Base-by-base conservation (phyloP, 2,888 invertebrate genomes). In the Galerucella pusilla region DNA sequence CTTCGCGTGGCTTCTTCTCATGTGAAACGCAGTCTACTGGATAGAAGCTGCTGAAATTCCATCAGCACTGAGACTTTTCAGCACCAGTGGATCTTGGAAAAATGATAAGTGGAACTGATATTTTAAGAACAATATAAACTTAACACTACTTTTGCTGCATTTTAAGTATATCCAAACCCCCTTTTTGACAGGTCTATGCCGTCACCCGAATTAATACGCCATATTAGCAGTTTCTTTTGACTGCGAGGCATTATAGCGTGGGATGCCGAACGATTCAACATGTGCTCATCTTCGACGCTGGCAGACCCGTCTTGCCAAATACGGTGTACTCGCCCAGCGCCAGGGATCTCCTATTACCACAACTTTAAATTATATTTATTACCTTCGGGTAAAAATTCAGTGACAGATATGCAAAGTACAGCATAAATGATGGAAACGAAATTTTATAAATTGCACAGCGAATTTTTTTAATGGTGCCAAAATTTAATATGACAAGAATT, bases 321-420 rank as follows among this genome's bases (percentile, higher is more conserved):
- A 84, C 81, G 85, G 85, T 78, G 79, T 79, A 82, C 79, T 75
- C 81, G 81, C 79, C 78, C 82, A 83, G 81, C 83, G 81, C 83
- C 83, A 82, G 83, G 79, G 80, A 82, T 83, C 83, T 81, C 83
- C 81, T 83, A 83, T 84, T 84, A 84, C 84, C 84, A 82, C 84
- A 84, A 84, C 85, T 83, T 84, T 85, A 85, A 85, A 85, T 83
- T 83, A 84, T 85, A 84, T 85, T 85, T 85, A 85, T 85, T 84
- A 81, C 83, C 78, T 73, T 79, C 78, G 82, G 82, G 83, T 70
- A 83, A 83, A 84, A 84, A 83, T 81, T 82, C 84, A 85, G 83
- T 83, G 83, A 84, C 83, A 83, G 79, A 81, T 74, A 76, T 76
- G 76, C 73, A 73, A 76, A 76, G 73, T 73, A 73, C 70, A 63